Evolutionary conservation across 2,888 invertebrate species (phyloP).

Genomic region (Synanthedon tipuliformis): DNA sequence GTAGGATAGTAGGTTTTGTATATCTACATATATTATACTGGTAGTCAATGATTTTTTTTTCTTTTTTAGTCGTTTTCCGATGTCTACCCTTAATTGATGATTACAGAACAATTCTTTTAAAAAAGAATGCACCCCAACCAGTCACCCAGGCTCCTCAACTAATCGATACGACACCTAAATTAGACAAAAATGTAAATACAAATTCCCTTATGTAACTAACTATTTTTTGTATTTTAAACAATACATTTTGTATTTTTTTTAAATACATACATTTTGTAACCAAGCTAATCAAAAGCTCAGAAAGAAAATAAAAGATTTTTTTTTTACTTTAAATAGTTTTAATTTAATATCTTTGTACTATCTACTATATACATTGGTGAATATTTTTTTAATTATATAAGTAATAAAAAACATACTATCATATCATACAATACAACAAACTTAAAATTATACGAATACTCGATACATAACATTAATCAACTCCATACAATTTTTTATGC

Average conservation of each 20-base stretch:
- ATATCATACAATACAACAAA: slow-evolving; percentile 57
- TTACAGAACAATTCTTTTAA: slow-evolving; percentile 23
- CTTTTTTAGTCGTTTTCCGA: slow-evolving; percentile 36
- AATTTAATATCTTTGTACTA: slow-evolving; percentile 67
- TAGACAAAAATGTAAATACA: too few species aligned
- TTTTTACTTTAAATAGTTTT: slow-evolving; percentile 37
- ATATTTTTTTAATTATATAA: slow-evolving; percentile 49
- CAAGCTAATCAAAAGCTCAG: too few species aligned
- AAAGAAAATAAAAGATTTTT: neutral
- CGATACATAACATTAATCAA: neutral
- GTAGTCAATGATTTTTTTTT: neutral
- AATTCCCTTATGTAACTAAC: too few species aligned
- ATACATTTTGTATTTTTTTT: neutral
- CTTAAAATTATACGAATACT: slow-evolving; percentile 35
- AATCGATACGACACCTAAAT: too few species aligned
- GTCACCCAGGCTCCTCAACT: too few species aligned
- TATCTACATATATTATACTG: too few species aligned
- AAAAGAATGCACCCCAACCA: too few species aligned
- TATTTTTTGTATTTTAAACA: too few species aligned
- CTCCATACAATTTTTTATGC: too few species aligned
- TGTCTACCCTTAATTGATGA: slow-evolving; percentile 43
- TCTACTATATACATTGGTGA: slow-evolving; percentile 64
- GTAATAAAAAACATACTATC: slow-evolving; percentile 32
- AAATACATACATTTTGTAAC: neutral
- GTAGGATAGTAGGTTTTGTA: too few species aligned